Evolutionary conservation across 2,797 vertebrate genomes (phyloP).

Genomic region (Philypnodon macrostomus): DNA sequence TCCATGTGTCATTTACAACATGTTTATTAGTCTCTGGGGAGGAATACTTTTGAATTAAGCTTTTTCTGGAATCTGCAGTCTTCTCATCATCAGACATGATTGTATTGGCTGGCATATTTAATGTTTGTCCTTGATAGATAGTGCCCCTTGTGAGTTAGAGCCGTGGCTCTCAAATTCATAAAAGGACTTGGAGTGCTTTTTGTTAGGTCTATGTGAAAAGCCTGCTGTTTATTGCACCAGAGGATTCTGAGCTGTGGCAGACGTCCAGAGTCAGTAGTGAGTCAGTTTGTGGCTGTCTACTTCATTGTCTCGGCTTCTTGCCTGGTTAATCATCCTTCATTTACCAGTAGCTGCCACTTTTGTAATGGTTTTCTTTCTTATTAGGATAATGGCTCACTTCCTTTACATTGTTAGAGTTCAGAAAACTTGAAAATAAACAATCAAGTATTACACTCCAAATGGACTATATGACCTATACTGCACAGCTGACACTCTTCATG

Average conservation of each 20-base stretch:
- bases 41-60: conserved; percentile 15
- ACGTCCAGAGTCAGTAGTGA: conserved; percentile 52
- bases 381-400: conserved; percentile 1
- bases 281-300: conserved; percentile 48
- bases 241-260: conserved; percentile 45
- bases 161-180: conserved; percentile 11
- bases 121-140: conserved; percentile 1
- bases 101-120: neutral
- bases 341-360: conserved; percentile 14
- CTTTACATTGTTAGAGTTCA: conserved; percentile 1
- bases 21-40: conserved; percentile 1
- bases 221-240: conserved; percentile 52
- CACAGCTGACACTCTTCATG: too few relatives aligned
- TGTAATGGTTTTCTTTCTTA: conserved; percentile 19
- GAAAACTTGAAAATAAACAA: neutral
- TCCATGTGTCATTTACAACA: conserved; percentile 27
- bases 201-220: conserved; percentile 44
- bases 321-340: conserved; percentile 28
- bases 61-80: conserved; percentile 20
- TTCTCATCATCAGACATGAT: conserved; percentile 7
- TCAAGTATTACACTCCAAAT: too few relatives aligned
- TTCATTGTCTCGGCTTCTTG: conserved; percentile 29
- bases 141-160: neutral
- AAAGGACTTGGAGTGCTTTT: conserved; percentile 18
- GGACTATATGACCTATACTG: too few relatives aligned